Evolutionary conservation across 2,888 invertebrate species (phyloP), one percentile per base, ranked within the genome.

Genomic region (Heliconius ethilla): DNA sequence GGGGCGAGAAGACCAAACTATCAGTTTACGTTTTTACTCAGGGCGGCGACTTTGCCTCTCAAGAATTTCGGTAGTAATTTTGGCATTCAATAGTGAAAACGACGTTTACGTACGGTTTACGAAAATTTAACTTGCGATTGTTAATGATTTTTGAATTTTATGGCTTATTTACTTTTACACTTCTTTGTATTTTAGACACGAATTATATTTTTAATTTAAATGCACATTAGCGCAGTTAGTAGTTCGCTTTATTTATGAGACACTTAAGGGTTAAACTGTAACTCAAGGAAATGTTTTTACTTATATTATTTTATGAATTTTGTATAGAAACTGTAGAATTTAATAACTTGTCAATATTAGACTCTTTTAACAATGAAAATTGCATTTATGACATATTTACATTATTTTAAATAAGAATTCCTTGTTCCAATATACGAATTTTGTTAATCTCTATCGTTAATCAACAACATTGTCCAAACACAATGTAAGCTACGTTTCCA

Each of bases 1-100:
- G 89, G 90, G 85, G 88, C 89, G 89, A 89, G 90, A 88, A 88
- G 84, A 82, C 84, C 88, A 87, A 89, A 93, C 93, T 75, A 67
- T 72, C 59, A 66, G 55, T 65, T 77, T 83, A 82, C 82, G 83
- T 91, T 93, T 93, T 93, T 91, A 91, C 91, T 89, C 89, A 82
- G 85, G 82, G 87, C 86, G 87, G 89, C 87, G 85, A 89, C 90
- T 92, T 91, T 91, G 90, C 77, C 63, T 62, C 75, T 67, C 74
- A 82, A 85, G 85, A 88, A 88, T 89, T 89, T 87, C 85, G 86
- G 85, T 84, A 82, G 84, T 85, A 87, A 86, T 88, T 87, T 87
- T 84, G 85, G 83, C 85, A 84, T 85, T 85, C 82, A 79, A 84
- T 85, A 84, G 83, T 82, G 82, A 82, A 83, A 80, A 77, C 76